Evolutionary conservation across 2,113 vertebrate species (phyloP).

Genomic region (Indri indri): DNA sequence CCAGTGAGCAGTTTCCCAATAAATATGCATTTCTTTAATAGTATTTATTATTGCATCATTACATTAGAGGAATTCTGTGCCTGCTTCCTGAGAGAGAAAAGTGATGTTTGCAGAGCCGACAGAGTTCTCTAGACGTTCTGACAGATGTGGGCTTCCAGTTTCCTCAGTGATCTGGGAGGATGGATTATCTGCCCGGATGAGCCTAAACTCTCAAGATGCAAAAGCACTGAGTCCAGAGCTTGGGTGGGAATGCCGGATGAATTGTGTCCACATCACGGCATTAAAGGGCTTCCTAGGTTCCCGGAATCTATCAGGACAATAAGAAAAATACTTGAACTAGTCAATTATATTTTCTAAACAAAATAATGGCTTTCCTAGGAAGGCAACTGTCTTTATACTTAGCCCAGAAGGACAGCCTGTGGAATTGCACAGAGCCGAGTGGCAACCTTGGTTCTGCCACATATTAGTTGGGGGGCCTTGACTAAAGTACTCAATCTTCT

Average conservation of each 20-base stretch:
- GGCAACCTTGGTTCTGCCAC: neutral
- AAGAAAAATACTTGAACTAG: neutral
- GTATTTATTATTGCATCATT: neutral
- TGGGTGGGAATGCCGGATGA: neutral
- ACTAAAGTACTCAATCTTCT: neutral
- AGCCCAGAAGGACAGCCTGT: neutral
- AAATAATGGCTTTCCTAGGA: neutral
- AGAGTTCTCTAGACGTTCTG: neutral
- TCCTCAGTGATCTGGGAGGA: neutral
- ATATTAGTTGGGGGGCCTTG: neutral
- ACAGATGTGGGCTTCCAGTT: too few species aligned
- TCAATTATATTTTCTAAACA: neutral
- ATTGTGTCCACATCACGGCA: neutral
- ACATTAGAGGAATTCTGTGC: neutral
- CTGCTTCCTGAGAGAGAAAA: neutral
- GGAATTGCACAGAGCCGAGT: neutral
- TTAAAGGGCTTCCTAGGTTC: neutral
- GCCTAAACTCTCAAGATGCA: neutral
- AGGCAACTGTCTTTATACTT: neutral
- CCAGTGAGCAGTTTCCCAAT: neutral
- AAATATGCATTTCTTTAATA: neutral
- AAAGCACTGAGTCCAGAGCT: neutral
- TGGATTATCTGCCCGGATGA: neutral
- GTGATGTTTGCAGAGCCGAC: neutral
- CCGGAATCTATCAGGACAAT: neutral